Conservation (phyloP, 2,797 vertebrate genomes). For the Lepus oiostolus region DNA sequence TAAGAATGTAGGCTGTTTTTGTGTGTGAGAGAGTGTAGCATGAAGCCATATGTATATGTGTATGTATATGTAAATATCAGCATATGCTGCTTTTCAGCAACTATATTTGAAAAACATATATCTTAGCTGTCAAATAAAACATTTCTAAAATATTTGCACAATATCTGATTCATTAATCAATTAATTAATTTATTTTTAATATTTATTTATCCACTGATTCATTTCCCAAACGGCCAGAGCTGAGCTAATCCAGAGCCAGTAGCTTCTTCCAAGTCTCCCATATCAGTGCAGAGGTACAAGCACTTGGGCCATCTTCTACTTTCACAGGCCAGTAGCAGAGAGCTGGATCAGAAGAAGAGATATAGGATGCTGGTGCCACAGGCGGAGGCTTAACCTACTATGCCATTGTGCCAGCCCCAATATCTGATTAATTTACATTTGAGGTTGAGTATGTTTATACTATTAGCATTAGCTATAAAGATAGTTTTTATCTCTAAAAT, state of each 20-base stretch:
- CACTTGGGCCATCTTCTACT: too few relatives aligned
- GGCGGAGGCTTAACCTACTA: too few relatives aligned
- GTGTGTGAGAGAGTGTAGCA: background rate
- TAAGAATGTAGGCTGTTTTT: background rate
- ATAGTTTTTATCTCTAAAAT: background rate
- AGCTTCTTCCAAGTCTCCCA: too few relatives aligned
- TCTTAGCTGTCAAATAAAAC: constrained; percentile 39
- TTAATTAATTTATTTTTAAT: too few relatives aligned
- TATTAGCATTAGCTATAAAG: background rate
- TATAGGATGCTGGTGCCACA: too few relatives aligned
- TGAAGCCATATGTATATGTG: background rate
- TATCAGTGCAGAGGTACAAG: too few relatives aligned
- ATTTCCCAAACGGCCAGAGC: too few relatives aligned
- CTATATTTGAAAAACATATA: constrained; percentile 5
- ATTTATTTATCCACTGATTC: too few relatives aligned
- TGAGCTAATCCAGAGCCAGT: too few relatives aligned
- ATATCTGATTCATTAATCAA: background rate
- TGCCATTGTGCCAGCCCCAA: background rate
- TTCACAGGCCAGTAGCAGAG: too few relatives aligned
- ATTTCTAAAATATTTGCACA: constrained; percentile 33
- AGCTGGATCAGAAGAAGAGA: too few relatives aligned
- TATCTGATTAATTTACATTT: constrained; percentile 30
- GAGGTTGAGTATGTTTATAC: background rate
- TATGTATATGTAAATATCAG: constrained; percentile 34
- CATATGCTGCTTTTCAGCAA: background rate